These are phyloP conservation scores for Gastracanthus pulcherrimus DNA, from an alignment of 2,888 invertebrate species.

Conservation along the genomic window DNA sequence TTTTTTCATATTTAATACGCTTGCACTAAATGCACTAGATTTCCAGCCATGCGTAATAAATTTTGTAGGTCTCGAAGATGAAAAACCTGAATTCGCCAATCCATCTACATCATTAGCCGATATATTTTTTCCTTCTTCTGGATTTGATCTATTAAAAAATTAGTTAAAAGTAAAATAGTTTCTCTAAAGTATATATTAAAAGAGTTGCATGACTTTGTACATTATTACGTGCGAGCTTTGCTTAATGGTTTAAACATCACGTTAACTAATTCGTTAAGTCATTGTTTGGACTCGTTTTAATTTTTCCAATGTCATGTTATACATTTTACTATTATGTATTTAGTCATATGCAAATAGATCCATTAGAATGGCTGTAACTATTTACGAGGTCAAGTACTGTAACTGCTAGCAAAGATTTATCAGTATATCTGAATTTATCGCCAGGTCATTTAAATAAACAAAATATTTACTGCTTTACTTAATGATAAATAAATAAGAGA, in stretches of 20 bases:
- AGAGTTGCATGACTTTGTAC: neutral
- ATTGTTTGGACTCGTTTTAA: neutral
- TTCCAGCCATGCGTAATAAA: conserved; percentile 79
- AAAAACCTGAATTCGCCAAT: conserved; percentile 67
- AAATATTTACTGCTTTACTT: neutral
- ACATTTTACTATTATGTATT: neutral
- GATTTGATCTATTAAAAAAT: conserved; percentile 64
- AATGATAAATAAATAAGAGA: no score
- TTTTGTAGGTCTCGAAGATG: conserved; percentile 73
- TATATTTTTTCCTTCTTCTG: conserved; percentile 67
- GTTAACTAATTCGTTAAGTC: neutral
- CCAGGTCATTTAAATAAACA: neutral
- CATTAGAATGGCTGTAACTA: neutral
- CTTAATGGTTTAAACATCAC: neutral
- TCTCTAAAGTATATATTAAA: neutral
- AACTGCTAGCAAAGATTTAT: neutral
- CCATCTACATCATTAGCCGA: conserved; percentile 64
- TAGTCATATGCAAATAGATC: conserved; percentile 3
- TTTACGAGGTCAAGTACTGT: neutral
- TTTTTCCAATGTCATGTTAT: neutral
- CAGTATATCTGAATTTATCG: neutral
- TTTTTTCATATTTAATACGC: conserved; percentile 74
- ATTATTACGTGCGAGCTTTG: neutral
- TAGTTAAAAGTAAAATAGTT: conserved; percentile 29
- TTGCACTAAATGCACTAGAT: conserved; percentile 74